Base-by-base conservation (phyloP, 2,888 invertebrate species). In the Drosophila monieri region DNA sequence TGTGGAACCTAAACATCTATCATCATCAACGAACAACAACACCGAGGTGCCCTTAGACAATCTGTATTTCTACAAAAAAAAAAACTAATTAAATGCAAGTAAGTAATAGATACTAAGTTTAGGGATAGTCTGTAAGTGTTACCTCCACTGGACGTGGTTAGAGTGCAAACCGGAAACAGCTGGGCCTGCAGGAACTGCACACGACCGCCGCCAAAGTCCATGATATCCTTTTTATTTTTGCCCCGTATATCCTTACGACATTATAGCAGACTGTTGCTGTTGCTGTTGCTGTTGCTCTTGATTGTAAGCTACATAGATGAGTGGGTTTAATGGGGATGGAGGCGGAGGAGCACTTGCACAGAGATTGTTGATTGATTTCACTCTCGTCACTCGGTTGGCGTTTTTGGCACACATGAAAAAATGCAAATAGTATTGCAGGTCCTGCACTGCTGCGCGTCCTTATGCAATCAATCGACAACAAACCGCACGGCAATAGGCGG, bases 121-220 rank as follows among this genome's bases (percentile, higher is more conserved):
- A 27, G 8, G 1, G 27, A 27, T 27, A 27, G 27, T 27, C 27
- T 9, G 9, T 35, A 0, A 3, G 4, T 41, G 70, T 85, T 89
- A 90, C 89, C 90, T 88, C 83, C 86, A 69, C 75, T 77, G 32
- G 75, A 73, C 46, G 85, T 60, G 54, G 91, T 89, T 52, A 92
- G 72, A 21, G 91, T 89, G 72, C 90, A 91, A 41, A 90, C 86
- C 43, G 92, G 92, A 88, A 92, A 92, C 49, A 92, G 76, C 66
- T 92, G 91, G 49, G 91, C 90, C 78, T 92, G 92, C 47, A 92
- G 61, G 76, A 85, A 88, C 73, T 91, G 91, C 54, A 92, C 91
- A 52, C 91, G 89, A 58, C 91, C 91, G 48, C 80, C 73, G 12
- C 77, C 77, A 25, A 85, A 57, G 54, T 89, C 85, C 89, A 88